Base-by-base conservation (phyloP, 2,113 vertebrate species). In the Eublepharis macularius region DNA sequence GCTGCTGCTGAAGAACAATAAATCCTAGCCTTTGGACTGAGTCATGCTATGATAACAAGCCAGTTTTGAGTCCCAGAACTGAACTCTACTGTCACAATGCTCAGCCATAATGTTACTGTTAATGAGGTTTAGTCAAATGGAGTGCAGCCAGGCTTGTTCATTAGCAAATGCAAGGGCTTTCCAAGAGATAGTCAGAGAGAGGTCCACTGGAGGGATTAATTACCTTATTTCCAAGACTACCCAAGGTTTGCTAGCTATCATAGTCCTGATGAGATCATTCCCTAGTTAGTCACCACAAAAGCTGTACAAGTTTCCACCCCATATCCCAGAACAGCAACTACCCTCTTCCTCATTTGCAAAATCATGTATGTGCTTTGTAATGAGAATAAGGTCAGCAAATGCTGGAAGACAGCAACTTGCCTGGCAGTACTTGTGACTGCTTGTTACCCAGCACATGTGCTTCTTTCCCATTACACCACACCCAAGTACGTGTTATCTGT, bases 391-490 rank as follows among this genome's bases (percentile, higher is more conserved):
- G 47, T 80, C 41, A 65, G n/a, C 43, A 86, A 65, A 47, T 39
- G 51, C 49, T 75, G 72, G 77, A 26, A 80, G 54, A 80, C 36
- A 74, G 63, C 43, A 72, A 21, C 2, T 21, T 77, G 60, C 70
- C 75, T 84, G 75, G 75, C 2, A 26, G 6, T 86, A 77, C 77
- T 39, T 80, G 84, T 86, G 54, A 45, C 51, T 39, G 69, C 69
- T 70, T 72, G 76, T 86, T 74, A 49, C 70, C n/a, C 47, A 51
- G 84, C 63, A 74, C 84, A 74, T 80, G 41, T 74, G 54, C 41
- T 86, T 80, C 69, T 86, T 80, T 80, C 84, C 77, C 77, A 86
- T 32, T 63, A 74, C 54, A 39, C 84, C 84, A 86, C 84, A 65
- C 84, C 84, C 68, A 65, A 16, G 36, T 80, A 8, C 45, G 47